phyloP scores from a whole-genome alignment of 2,888 invertebrate genomes.

The Epinotia brunnichana region DNA sequence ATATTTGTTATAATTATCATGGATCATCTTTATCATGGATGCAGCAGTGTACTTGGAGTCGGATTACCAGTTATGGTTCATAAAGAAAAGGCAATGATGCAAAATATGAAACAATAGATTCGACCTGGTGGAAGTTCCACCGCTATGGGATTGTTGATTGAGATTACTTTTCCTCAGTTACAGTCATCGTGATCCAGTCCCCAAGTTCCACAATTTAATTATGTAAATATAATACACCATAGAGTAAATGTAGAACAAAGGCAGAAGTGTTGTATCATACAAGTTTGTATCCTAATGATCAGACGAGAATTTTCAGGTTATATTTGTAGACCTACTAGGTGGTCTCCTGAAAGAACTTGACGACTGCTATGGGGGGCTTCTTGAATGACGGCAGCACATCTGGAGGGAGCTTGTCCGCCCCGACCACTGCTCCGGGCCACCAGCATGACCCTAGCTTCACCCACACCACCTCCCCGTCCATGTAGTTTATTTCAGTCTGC shows the following conservation, averaged over 20 bases:
- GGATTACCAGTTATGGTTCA: neutral
- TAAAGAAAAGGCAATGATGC: neutral
- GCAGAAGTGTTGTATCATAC: conserved; percentile 9
- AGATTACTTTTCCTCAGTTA: neutral
- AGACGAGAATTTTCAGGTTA: conserved; percentile 44
- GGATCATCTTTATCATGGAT: neutral
- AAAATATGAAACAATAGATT: neutral
- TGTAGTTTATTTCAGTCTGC: conserved; percentile 86
- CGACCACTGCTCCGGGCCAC: conserved; percentile 93
- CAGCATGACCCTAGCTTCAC: conserved; percentile 91
- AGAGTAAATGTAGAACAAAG: conserved; percentile 42
- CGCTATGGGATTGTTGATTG: neutral
- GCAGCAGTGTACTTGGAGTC: neutral
- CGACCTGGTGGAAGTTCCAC: neutral
- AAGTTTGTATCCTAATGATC: neutral
- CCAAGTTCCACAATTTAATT: conserved; percentile 45
- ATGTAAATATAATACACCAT: conserved; percentile 53
- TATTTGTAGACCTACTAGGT: conserved; percentile 86
- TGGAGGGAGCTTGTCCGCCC: conserved; percentile 85
- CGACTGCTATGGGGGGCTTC: conserved; percentile 90
- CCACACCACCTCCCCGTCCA: conserved; percentile 92
- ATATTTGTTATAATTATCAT: too few relatives aligned
- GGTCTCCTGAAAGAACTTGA: conserved; percentile 93
- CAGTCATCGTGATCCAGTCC: neutral
- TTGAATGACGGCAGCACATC: conserved; percentile 86